A percentile compares a stretch with the other conserved stretches of the same genome.
phyloP scores from a whole-genome alignment of 2,113 vertebrate genomes.

The Rhizomys pruinosus region DNA sequence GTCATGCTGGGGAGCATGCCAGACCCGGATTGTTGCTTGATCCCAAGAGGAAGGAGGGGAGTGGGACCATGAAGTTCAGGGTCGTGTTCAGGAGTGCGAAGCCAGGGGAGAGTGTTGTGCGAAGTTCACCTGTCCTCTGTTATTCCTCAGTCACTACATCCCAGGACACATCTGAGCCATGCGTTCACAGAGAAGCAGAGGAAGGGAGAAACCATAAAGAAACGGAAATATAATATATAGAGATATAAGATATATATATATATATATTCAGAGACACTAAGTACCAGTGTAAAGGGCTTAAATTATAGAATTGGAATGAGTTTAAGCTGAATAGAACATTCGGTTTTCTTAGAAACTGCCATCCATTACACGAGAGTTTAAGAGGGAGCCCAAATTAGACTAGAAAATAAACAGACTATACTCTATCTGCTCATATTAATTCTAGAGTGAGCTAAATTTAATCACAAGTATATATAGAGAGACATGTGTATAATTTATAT shows the following conservation, averaged over 20 bases:
- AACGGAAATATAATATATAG: too few relatives aligned
- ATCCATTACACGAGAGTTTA: conserved; percentile 28
- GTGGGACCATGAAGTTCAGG: neutral
- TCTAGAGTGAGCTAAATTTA: conserved; percentile 53
- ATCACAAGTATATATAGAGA: neutral
- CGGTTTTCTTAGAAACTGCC: conserved; percentile 15
- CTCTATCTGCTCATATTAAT: conserved; percentile 53
- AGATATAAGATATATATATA: too few relatives aligned
- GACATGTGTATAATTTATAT: neutral
- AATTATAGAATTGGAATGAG: neutral
- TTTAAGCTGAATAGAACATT: conserved; percentile 6
- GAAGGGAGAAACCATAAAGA: neutral
- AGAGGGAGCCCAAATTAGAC: conserved; percentile 42
- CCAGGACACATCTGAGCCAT: accelerated
- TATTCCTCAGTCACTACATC: neutral
- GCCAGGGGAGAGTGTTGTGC: neutral
- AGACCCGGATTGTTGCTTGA: neutral
- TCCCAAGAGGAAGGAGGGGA: neutral
- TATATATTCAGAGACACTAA: conserved; percentile 21
- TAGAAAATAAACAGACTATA: conserved; percentile 33
- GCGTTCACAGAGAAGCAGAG: neutral
- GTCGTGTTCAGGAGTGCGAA: neutral
- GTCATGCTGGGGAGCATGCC: neutral
- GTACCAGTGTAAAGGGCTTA: neutral
- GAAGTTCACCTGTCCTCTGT: neutral